Percentiles rank a stretch among this genome's conserved stretches.
These are phyloP conservation scores for Didymodactylos carnosus DNA, from an alignment of 2,888 invertebrate species.

Conservation along the genomic window DNA sequence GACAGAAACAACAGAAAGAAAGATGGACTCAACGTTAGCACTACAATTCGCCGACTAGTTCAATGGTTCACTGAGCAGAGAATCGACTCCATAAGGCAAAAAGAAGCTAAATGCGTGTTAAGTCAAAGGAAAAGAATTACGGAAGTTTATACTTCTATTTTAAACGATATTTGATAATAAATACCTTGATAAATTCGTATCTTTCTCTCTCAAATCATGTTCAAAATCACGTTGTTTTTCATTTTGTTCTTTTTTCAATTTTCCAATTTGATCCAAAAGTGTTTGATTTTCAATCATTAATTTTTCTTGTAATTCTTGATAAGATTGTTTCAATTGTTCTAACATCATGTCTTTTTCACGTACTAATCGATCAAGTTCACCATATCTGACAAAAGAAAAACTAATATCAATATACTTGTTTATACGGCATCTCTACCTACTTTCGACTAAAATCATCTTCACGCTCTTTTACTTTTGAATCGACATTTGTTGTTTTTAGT, in stretches of 20 bases:
- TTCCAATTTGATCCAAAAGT: not conserved
- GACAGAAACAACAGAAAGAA: not conserved
- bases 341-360: not conserved
- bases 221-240: not conserved
- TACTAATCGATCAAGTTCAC: conserved; percentile 1
- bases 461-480: conserved; percentile 7
- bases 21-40: too few relatives aligned
- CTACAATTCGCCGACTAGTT: too few relatives aligned
- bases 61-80: too few relatives aligned
- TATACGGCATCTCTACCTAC: too few relatives aligned
- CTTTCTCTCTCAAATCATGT: not conserved
- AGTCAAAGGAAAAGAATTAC: too few relatives aligned
- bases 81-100: too few relatives aligned
- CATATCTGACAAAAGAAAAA: not conserved
- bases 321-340: not conserved
- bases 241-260: not conserved
- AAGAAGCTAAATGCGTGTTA: too few relatives aligned
- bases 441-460: not conserved
- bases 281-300: too few relatives aligned
- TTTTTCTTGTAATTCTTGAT: not conserved
- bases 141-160: too few relatives aligned
- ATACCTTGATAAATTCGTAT: not conserved
- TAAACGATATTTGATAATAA: too few relatives aligned
- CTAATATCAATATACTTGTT: too few relatives aligned
- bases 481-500: not conserved